Evolutionary conservation across 2,797 vertebrate genomes (phyloP).

Genomic region (Pantherophis alleghaniensis): DNA sequence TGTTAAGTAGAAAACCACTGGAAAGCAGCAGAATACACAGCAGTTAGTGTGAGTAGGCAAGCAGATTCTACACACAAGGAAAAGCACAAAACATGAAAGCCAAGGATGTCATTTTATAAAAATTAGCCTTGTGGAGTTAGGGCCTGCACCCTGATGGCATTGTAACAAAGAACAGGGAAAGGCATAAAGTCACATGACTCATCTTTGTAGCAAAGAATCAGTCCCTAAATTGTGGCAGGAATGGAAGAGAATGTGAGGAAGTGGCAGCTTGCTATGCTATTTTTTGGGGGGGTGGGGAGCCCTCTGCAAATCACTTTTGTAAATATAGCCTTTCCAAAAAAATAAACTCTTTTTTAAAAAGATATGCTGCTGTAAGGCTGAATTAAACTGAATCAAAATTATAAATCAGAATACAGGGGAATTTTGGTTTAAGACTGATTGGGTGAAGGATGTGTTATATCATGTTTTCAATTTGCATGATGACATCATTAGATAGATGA

Average conservation of each 20-base stretch:
- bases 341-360: not conserved
- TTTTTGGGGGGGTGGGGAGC: rapidly evolving
- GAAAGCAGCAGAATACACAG: not conserved
- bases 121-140: not conserved
- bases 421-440: not conserved
- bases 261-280: not conserved
- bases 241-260: not conserved
- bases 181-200: not conserved
- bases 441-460: not conserved
- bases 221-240: too few species aligned
- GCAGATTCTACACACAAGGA: not conserved
- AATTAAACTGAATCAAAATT: not conserved
- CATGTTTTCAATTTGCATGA: not conserved
- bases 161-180: not conserved
- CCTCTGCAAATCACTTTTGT: not conserved
- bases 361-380: not conserved
- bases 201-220: not conserved
- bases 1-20: not conserved
- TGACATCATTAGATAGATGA: not conserved
- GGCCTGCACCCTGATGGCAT: not conserved
- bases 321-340: not conserved
- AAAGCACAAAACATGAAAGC: not conserved
- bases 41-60: not conserved
- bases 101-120: not conserved
- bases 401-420: not conserved